These are phyloP conservation scores for Cyclina sinensis DNA, from an alignment of 1,140 invertebrate species.

Conservation along the genomic window DNA sequence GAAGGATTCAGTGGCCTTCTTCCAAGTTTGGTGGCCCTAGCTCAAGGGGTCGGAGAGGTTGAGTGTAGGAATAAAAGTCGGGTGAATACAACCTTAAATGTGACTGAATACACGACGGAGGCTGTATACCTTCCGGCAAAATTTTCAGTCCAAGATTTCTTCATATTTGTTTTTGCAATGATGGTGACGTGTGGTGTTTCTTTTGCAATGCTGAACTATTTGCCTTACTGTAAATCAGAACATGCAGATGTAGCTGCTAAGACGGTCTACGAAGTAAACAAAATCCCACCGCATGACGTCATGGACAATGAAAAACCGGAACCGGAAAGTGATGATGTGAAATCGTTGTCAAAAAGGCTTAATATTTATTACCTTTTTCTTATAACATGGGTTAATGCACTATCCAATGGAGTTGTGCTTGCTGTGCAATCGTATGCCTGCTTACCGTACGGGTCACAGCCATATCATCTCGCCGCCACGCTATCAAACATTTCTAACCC, in stretches of 20 bases:
- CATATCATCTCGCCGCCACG: conserved; percentile 94
- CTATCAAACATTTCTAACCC: conserved; percentile 94
- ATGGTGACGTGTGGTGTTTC: conserved; percentile 87
- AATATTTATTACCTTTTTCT: conserved; percentile 77
- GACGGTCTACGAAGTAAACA: background rate
- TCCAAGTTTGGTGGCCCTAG: conserved; percentile 94
- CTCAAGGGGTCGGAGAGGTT: conserved; percentile 92
- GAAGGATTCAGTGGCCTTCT: conserved; percentile 96
- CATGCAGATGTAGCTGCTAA: conserved; percentile 60
- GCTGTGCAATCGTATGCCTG: conserved; percentile 96
- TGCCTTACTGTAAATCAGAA: conserved; percentile 83
- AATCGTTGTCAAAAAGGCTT: background rate
- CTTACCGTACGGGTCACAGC: conserved; percentile 93
- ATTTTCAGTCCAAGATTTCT: conserved; percentile 89
- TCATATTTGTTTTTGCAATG: conserved; percentile 90
- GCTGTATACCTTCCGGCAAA: conserved; percentile 78
- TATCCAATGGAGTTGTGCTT: conserved; percentile 91
- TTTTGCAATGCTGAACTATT: conserved; percentile 87
- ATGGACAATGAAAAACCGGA: conserved; percentile 24
- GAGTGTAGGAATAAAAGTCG: conserved; percentile 85
- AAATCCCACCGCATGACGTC: too few relatives aligned
- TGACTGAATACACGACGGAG: conserved; percentile 73
- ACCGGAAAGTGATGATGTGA: conserved; percentile 12
- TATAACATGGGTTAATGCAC: conserved; percentile 79
- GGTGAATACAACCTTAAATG: conserved; percentile 64